Percentiles rank a stretch among this genome's conserved stretches.
These are phyloP conservation scores for Margaritifera margaritifera DNA, from an alignment of 2,888 invertebrate species.

Conservation along the genomic window DNA sequence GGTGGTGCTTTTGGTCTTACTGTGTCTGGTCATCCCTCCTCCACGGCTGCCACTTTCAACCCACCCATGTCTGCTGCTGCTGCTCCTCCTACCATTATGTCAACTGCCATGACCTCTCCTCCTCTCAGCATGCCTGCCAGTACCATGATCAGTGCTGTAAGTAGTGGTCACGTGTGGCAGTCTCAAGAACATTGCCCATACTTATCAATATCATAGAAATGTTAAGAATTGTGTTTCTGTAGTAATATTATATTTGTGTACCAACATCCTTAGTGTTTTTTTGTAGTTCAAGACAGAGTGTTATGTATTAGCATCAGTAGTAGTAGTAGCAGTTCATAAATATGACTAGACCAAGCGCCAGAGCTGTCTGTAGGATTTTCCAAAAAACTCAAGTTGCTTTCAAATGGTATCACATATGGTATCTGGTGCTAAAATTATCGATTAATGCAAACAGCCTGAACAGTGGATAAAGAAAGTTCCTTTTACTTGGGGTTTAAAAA, in stretches of 20 bases:
- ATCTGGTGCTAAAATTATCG: no score
- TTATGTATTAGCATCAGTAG: neutral
- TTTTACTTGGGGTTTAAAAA: no score
- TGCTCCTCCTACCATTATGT: conserved; percentile 33
- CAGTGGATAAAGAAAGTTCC: no score
- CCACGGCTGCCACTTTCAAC: conserved; percentile 41
- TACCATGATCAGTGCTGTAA: conserved; percentile 48
- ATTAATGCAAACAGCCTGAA: no score
- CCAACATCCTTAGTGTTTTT: neutral
- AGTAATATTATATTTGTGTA: no score
- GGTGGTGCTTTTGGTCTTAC: conserved; percentile 43
- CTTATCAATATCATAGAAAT: no score
- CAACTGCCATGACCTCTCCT: conserved; percentile 44
- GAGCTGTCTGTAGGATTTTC: conserved; percentile 15
- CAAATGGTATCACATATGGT: no score
- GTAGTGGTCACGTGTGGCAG: conserved; percentile 11
- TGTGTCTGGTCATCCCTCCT: conserved; percentile 44
- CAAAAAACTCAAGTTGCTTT: no score
- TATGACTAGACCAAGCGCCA: neutral
- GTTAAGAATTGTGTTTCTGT: no score
- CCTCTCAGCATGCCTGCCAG: conserved; percentile 41
- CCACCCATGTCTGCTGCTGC: conserved; percentile 17
- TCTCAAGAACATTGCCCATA: no score
- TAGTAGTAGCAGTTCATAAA: neutral
- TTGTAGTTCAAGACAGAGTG: neutral